phyloP scores from a whole-genome alignment of 2,888 invertebrate species.

The Pyrrhosoma nymphula region DNA sequence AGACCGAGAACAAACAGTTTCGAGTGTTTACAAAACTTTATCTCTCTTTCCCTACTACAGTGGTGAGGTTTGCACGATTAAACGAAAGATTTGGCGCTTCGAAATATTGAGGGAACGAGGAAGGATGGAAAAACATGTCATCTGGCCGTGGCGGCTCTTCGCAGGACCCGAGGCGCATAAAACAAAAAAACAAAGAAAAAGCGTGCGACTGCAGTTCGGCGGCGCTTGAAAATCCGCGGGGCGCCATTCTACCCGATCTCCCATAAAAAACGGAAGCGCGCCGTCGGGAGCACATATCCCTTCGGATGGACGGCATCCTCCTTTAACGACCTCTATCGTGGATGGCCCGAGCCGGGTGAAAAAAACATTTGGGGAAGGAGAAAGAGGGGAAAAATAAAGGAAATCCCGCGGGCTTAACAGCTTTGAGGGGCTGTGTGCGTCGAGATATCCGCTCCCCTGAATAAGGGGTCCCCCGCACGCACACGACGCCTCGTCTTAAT shows the following conservation, averaged over 20 bases:
- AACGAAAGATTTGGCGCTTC: neutral
- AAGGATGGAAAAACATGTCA: neutral
- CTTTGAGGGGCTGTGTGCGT: neutral
- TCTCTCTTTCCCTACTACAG: no score
- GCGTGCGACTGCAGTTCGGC: neutral
- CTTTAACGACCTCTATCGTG: neutral
- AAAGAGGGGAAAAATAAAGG: neutral
- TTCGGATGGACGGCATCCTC: neutral
- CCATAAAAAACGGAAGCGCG: neutral
- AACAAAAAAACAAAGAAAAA: neutral
- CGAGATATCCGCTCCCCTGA: neutral
- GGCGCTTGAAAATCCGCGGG: neutral
- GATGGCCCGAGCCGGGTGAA: neutral
- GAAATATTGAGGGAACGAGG: neutral
- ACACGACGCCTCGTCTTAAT: neutral
- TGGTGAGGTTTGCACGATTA: no score
- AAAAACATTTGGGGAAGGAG: neutral
- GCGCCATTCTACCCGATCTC: neutral
- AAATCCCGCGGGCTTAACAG: conserved; percentile 1
- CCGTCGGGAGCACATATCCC: neutral
- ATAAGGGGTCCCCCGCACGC: neutral
- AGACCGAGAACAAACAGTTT: no score
- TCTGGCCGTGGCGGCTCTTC: neutral
- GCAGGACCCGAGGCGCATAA: neutral
- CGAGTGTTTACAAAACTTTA: no score